Conservation (phyloP, 2,888 invertebrate species). For the Pollenia amentaria region DNA sequence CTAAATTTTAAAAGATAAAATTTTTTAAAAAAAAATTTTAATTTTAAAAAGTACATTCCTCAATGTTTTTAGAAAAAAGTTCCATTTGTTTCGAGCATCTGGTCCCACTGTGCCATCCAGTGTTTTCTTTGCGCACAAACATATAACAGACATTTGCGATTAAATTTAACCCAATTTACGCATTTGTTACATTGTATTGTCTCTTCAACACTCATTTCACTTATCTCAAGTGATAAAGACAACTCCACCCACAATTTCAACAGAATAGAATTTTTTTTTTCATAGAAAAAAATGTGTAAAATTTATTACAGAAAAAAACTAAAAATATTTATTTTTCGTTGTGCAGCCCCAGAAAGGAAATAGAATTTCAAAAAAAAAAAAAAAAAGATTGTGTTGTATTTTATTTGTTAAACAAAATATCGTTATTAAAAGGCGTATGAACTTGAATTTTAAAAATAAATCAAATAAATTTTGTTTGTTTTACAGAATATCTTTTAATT, state of each 20-base stretch:
- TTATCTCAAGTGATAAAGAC: slow-evolving; percentile 58
- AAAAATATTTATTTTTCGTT: not conserved
- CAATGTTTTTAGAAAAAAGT: too few relatives aligned
- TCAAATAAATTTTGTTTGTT: not conserved
- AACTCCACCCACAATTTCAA: slow-evolving; percentile 69
- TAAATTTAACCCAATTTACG: slow-evolving; percentile 69
- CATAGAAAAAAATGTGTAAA: slow-evolving; percentile 39
- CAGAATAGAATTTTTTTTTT: slow-evolving; percentile 20
- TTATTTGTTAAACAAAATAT: too few relatives aligned
- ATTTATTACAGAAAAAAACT: slow-evolving; percentile 33
- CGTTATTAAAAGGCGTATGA: not conserved
- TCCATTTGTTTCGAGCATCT: not conserved
- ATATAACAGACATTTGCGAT: slow-evolving; percentile 29
- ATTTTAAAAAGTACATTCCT: too few relatives aligned
- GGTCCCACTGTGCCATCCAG: not conserved
- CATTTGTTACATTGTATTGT: slow-evolving; percentile 44
- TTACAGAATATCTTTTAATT: too few relatives aligned
- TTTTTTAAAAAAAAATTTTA: too few relatives aligned
- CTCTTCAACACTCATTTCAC: slow-evolving; percentile 18
- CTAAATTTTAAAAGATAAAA: too few relatives aligned
- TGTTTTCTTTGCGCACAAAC: not conserved
- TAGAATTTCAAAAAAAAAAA: not conserved
- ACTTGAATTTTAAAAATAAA: slow-evolving; percentile 35
- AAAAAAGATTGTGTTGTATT: not conserved
- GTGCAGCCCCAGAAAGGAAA: not conserved